phyloP scores from a whole-genome alignment of 2,797 vertebrate genomes.

The Syndactyla subalaris region DNA sequence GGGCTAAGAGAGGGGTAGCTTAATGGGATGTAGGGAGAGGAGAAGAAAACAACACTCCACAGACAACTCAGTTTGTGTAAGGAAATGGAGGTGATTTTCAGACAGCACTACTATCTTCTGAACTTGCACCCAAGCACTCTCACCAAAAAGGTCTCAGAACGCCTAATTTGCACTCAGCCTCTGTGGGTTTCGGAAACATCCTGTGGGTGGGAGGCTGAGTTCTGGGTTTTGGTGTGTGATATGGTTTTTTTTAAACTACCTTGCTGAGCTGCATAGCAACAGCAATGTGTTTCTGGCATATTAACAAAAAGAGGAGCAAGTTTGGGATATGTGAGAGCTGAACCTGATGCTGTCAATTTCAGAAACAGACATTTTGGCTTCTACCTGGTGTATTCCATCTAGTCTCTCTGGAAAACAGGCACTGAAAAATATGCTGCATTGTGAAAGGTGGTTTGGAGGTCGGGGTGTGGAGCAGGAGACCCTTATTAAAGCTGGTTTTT shows the following conservation, averaged over 20 bases:
- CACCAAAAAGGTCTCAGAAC: not conserved
- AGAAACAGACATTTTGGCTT: not conserved
- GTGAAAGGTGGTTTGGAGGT: not conserved
- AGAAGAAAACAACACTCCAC: not conserved
- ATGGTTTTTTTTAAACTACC: not conserved
- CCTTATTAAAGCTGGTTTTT: not conserved
- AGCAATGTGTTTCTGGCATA: not conserved
- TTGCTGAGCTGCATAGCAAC: conserved; percentile 51
- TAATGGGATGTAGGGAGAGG: not conserved
- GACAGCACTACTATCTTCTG: not conserved
- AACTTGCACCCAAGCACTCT: not conserved
- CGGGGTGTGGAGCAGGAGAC: not conserved
- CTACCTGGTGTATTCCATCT: not conserved
- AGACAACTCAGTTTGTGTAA: not conserved
- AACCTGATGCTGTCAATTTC: not conserved
- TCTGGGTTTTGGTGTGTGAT: not conserved
- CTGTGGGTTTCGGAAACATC: not conserved
- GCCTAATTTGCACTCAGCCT: not conserved
- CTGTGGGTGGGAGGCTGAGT: not conserved
- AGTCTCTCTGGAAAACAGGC: not conserved
- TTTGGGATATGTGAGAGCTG: not conserved
- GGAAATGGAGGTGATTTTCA: not conserved
- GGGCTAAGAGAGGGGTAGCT: not conserved
- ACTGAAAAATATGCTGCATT: not conserved
- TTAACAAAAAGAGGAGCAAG: not conserved